phyloP scores from a whole-genome alignment of 2,113 vertebrate genomes.

The Numenius arquata region DNA sequence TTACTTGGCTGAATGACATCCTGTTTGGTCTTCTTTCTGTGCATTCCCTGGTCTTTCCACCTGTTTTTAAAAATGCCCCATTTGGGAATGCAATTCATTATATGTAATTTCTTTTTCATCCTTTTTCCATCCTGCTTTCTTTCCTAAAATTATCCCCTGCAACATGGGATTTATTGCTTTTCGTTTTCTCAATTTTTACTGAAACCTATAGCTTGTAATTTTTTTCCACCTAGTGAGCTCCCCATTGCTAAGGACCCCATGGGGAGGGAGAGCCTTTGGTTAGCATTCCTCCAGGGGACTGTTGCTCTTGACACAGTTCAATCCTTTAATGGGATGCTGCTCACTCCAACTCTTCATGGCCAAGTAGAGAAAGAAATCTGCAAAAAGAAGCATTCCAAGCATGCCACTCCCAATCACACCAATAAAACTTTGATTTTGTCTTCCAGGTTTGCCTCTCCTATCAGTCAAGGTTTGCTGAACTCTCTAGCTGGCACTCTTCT shows the following conservation, averaged over 20 bases:
- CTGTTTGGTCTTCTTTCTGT: not conserved
- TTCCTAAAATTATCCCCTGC: not conserved
- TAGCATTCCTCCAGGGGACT: not conserved
- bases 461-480: not conserved
- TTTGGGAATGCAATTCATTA: not conserved
- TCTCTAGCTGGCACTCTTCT: not conserved
- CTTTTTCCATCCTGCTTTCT: not conserved
- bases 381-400: not conserved
- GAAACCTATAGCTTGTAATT: not conserved
- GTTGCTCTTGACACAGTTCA: not conserved
- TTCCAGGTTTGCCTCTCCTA: not conserved
- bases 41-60: not conserved
- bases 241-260: not conserved
- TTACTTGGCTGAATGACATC: not conserved
- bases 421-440: not conserved
- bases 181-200: not conserved
- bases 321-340: not conserved
- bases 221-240: not conserved
- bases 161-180: not conserved
- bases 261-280: not conserved
- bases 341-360: not conserved
- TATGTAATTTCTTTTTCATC: not conserved
- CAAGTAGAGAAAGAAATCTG: not conserved
- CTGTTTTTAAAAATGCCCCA: not conserved
- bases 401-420: rapidly evolving